Evolutionary conservation across 2,888 invertebrate genomes (phyloP).

Genomic region (Pachliopta kotzebuea): DNA sequence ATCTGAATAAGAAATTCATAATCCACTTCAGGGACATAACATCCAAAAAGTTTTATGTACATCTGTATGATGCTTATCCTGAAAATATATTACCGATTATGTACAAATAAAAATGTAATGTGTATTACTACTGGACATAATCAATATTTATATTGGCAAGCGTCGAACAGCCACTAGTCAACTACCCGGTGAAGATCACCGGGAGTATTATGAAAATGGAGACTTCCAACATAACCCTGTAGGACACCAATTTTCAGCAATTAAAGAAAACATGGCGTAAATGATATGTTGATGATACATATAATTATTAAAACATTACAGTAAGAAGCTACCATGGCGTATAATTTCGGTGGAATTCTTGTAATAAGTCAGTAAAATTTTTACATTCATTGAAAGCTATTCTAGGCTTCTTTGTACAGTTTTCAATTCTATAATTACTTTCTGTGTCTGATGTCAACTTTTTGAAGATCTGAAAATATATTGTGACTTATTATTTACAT

Average conservation of each 20-base stretch:
- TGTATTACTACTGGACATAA: too few relatives aligned
- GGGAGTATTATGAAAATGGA: too few relatives aligned
- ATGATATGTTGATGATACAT: constrained; percentile 10
- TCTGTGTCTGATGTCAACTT: constrained; percentile 33
- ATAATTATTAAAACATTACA: constrained; percentile 6
- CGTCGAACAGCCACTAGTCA: too few relatives aligned
- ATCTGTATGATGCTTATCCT: constrained; percentile 61
- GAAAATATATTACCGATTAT: constrained; percentile 34
- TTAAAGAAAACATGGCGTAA: too few relatives aligned
- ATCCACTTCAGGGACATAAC: constrained; percentile 44
- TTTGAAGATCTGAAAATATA: constrained; percentile 36
- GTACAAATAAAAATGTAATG: background rate
- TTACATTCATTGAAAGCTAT: constrained; percentile 53
- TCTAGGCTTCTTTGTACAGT: constrained; percentile 52
- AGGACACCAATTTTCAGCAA: too few relatives aligned
- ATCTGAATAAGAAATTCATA: constrained; percentile 48
- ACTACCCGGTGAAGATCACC: too few relatives aligned
- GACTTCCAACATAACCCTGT: too few relatives aligned
- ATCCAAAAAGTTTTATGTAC: constrained; percentile 53
- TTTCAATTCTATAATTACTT: constrained; percentile 30
- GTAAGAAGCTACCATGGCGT: constrained; percentile 57
- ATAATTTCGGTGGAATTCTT: constrained; percentile 56
- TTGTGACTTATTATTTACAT: too few relatives aligned
- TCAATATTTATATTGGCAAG: too few relatives aligned
- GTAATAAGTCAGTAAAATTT: constrained; percentile 57